Percentiles rank a stretch among this genome's conserved stretches.
These are phyloP conservation scores for Plagodis dolabraria DNA, from an alignment of 2,888 invertebrate genomes.

Conservation along the genomic window DNA sequence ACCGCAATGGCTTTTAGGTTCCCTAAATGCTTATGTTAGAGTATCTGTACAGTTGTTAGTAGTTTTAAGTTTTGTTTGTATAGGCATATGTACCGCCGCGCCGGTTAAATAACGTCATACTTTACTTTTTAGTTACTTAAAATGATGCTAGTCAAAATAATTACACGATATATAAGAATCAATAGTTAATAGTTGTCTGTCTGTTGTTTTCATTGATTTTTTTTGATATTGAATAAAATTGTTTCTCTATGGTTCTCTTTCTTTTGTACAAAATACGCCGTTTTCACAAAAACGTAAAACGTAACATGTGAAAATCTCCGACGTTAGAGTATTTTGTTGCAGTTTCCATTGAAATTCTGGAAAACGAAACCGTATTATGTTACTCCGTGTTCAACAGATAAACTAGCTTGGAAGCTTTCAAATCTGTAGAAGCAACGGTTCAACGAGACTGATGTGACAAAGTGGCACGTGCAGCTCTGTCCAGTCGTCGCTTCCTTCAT, in stretches of 20 bases:
- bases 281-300: constrained; percentile 20
- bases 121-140: too few species aligned
- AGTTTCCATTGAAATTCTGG: constrained; percentile 32
- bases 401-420: constrained; percentile 32
- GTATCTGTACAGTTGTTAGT: too few species aligned
- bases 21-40: too few species aligned
- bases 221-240: too few species aligned
- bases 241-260: constrained; percentile 22
- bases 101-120: too few species aligned
- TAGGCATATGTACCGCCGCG: too few species aligned
- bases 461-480: constrained; percentile 37
- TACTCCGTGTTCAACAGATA: constrained; percentile 29
- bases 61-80: too few species aligned
- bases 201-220: too few species aligned
- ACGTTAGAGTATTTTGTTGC: constrained; percentile 34
- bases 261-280: constrained; percentile 19
- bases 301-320: constrained; percentile 23
- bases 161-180: too few species aligned
- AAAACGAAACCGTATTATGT: constrained; percentile 38
- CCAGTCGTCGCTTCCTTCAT: constrained; percentile 44
- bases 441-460: constrained; percentile 41
- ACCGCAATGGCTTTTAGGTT: too few species aligned
- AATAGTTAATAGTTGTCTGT: too few species aligned
- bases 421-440: constrained; percentile 27
- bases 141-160: too few species aligned